Evolutionary conservation across 2,888 invertebrate genomes (phyloP).

Genomic region (Agonopterix heracliana): DNA sequence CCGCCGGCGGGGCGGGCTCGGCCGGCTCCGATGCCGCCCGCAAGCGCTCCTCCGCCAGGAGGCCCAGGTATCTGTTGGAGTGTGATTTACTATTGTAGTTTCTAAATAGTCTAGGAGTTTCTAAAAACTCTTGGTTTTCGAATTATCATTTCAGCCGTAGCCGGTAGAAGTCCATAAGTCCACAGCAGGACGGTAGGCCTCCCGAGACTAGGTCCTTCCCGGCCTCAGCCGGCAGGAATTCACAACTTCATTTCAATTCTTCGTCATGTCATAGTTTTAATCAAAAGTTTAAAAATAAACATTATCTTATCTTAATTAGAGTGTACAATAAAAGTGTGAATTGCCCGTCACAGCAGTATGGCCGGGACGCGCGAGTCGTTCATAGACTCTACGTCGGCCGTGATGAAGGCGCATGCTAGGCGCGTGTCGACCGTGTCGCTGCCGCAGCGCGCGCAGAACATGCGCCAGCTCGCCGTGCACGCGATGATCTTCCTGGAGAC

Average conservation of each 20-base stretch:
- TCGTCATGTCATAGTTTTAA: too few species aligned
- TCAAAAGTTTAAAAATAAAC: too few species aligned
- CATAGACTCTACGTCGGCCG: slow-evolving; percentile 35
- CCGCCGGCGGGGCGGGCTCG: slow-evolving; percentile 14
- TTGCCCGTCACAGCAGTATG: too few species aligned
- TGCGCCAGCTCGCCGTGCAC: slow-evolving; percentile 78
- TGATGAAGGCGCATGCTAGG: slow-evolving; percentile 52
- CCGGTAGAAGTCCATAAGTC: too few species aligned
- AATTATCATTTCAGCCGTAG: too few species aligned
- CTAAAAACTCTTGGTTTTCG: background rate
- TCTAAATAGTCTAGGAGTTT: background rate
- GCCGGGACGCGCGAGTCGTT: slow-evolving; percentile 19
- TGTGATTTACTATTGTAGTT: background rate
- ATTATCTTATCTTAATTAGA: too few species aligned
- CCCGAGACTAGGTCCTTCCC: too few species aligned
- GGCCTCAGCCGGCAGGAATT: too few species aligned
- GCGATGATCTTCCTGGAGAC: slow-evolving; percentile 80
- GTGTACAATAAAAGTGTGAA: too few species aligned
- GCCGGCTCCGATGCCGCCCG: slow-evolving; percentile 5
- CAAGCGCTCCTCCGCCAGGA: slow-evolving; percentile 20
- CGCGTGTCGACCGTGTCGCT: slow-evolving; percentile 45
- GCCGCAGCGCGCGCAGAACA: slow-evolving; percentile 30
- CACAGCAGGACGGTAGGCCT: too few species aligned
- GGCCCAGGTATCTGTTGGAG: slow-evolving; percentile 29
- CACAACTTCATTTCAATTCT: too few species aligned